Percentiles rank a stretch among this genome's conserved stretches.
phyloP scores from a whole-genome alignment of 2,797 vertebrate species.

The Austrolebias charrua region DNA sequence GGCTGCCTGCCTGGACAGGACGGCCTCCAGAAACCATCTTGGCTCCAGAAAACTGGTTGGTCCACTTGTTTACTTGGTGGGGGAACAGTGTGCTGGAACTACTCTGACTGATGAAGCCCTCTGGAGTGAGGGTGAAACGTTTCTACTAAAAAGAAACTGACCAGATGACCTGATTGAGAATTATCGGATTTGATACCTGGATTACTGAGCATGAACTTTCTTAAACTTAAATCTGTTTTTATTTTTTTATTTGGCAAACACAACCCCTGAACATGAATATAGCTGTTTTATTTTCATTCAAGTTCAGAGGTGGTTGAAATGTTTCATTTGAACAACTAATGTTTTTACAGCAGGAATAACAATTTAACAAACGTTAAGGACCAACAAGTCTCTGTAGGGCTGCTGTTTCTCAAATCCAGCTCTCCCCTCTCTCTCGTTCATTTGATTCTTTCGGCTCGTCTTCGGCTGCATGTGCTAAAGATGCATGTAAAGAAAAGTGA shows the following conservation, averaged over 20 bases:
- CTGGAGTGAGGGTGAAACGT: too few species aligned
- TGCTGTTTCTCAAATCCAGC: conserved; percentile 34
- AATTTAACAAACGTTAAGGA: conserved; percentile 36
- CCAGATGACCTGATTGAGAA: too few species aligned
- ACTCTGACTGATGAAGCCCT: too few species aligned
- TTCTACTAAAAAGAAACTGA: too few species aligned
- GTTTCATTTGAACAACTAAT: conserved; percentile 52
- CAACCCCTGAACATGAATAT: not conserved
- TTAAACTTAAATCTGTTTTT: too few species aligned
- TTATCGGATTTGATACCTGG: too few species aligned
- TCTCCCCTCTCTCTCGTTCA: conserved; percentile 9
- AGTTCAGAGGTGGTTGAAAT: conserved; percentile 13
- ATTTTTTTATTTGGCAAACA: conserved; percentile 11
- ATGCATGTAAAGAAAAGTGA: conserved; percentile 37
- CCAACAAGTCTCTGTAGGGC: conserved; percentile 44
- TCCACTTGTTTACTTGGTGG: too few species aligned
- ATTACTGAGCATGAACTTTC: too few species aligned
- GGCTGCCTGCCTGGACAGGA: too few species aligned
- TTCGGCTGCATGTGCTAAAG: conserved; percentile 35
- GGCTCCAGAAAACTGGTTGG: too few species aligned
- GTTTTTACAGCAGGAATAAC: conserved; percentile 53
- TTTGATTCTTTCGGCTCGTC: conserved; percentile 17
- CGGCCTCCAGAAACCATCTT: too few species aligned
- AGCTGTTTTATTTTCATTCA: not conserved
- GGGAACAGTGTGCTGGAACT: too few species aligned